Evolutionary conservation across 2,797 vertebrate genomes (phyloP).

Genomic region (Hydrocynus forskahlii): DNA sequence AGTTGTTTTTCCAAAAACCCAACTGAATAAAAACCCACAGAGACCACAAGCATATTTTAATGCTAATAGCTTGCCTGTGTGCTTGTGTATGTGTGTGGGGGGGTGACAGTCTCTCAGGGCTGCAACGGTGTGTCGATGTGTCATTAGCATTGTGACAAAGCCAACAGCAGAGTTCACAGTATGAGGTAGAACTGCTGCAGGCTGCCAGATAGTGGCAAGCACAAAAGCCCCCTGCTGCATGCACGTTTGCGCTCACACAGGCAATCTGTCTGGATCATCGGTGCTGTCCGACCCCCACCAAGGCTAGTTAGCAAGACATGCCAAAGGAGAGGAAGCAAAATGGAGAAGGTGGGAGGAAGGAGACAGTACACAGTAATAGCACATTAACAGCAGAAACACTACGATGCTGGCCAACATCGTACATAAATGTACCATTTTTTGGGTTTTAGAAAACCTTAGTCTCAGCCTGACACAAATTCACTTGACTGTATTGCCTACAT

Average conservation of each 20-base stretch:
- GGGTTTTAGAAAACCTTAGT: not conserved
- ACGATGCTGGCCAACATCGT: not conserved
- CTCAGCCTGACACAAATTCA: too few relatives aligned
- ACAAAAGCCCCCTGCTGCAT: conserved; percentile 69
- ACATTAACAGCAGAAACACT: not conserved
- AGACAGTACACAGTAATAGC: not conserved
- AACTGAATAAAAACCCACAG: not conserved
- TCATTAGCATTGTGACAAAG: conserved; percentile 15
- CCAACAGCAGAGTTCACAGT: conserved; percentile 68
- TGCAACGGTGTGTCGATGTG: not conserved
- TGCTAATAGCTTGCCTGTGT: not conserved
- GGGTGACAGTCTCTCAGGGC: conserved; percentile 4
- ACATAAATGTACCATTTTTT: not conserved
- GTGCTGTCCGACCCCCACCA: not conserved
- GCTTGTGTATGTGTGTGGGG: not conserved
- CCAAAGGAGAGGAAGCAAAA: not conserved
- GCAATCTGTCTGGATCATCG: not conserved
- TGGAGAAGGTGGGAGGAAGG: not conserved
- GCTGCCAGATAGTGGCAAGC: conserved; percentile 72
- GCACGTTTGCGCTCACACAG: conserved; percentile 50
- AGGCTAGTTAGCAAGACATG: not conserved
- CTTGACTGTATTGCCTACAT: too few relatives aligned
- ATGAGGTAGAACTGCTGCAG: conserved; percentile 69
- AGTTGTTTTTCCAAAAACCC: not conserved
- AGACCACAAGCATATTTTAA: not conserved